phyloP scores from a whole-genome alignment of 2,888 invertebrate species.

The Diarsia dahlii region DNA sequence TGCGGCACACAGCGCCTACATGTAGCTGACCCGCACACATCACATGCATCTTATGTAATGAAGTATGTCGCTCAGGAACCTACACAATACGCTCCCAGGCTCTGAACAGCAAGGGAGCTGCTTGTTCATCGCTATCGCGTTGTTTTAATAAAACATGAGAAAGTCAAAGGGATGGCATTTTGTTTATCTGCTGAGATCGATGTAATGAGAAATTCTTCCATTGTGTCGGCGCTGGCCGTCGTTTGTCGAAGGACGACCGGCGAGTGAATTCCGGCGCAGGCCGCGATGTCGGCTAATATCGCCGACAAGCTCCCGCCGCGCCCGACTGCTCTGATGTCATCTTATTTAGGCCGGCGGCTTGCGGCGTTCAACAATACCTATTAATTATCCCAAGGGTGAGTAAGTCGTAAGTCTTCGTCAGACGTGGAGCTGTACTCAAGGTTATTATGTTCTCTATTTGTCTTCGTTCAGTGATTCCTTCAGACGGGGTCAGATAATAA shows the following conservation, averaged over 20 bases:
- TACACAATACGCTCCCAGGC: too few relatives aligned
- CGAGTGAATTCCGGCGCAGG: slow-evolving; percentile 11
- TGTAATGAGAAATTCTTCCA: slow-evolving; percentile 52
- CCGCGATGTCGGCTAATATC: neutral
- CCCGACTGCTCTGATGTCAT: slow-evolving; percentile 25
- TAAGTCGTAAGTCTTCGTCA: slow-evolving; percentile 37
- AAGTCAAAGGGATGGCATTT: slow-evolving; percentile 21
- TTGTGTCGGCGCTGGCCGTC: slow-evolving; percentile 28
- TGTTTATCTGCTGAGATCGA: slow-evolving; percentile 41
- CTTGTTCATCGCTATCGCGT: neutral
- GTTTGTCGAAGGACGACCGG: slow-evolving; percentile 10
- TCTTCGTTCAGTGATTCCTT: slow-evolving; percentile 22
- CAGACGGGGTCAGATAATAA: slow-evolving; percentile 5
- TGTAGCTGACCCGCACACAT: neutral
- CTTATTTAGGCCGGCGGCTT: slow-evolving; percentile 13
- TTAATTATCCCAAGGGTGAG: slow-evolving; percentile 38
- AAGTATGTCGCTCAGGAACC: too few relatives aligned
- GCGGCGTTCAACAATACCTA: slow-evolving; percentile 27
- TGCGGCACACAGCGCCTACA: neutral
- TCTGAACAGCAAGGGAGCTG: too few relatives aligned
- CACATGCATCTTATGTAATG: neutral
- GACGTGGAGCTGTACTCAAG: slow-evolving; percentile 2
- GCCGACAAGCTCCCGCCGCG: neutral
- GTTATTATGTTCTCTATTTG: slow-evolving; percentile 12
- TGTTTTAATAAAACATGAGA: slow-evolving; percentile 28